Conservation (phyloP, 1,140 invertebrate species). For the Drosophila ohnishii region DNA sequence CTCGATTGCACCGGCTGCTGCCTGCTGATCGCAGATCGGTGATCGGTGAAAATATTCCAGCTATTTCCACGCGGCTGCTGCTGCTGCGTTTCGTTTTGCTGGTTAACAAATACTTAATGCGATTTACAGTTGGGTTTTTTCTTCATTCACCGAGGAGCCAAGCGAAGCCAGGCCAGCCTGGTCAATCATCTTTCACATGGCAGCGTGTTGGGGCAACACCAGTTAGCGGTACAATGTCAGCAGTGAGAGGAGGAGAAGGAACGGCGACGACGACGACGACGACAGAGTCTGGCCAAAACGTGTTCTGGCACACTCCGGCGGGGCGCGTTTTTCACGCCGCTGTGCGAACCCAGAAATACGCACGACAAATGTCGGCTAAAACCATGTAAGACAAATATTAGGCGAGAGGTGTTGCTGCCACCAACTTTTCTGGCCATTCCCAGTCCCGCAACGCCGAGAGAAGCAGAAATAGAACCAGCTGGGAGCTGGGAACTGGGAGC, state of each 20-base stretch:
- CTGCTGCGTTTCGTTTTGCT: constrained; percentile 54
- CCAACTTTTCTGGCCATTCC: constrained; percentile 41
- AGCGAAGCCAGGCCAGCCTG: constrained; percentile 20
- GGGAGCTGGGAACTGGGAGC: constrained; percentile 16
- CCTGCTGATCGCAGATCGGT: neutral
- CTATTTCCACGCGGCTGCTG: constrained; percentile 48
- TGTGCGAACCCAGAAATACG: constrained; percentile 47
- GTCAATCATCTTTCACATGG: constrained; percentile 60
- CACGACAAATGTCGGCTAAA: constrained; percentile 61
- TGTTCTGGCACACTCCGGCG: constrained; percentile 57
- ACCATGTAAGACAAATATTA: constrained; percentile 60
- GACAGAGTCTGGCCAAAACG: constrained; percentile 41
- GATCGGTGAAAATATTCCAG: constrained; percentile 53
- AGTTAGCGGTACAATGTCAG: constrained; percentile 70
- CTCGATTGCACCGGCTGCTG: constrained; percentile 42
- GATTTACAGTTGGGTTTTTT: constrained; percentile 61
- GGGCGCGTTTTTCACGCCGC: constrained; percentile 48
- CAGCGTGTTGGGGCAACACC: constrained; percentile 54
- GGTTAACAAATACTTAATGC: constrained; percentile 71
- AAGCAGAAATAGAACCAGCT: constrained; percentile 46
- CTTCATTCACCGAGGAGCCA: constrained; percentile 23
- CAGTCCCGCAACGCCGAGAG: constrained; percentile 23
- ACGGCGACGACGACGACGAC: neutral
- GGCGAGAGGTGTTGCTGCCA: constrained; percentile 47
- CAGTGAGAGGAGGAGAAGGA: neutral